Evolutionary conservation across 2,888 invertebrate genomes (phyloP), one percentile per base, ranked within the genome.

Genomic region (Nemurella pictetii): DNA sequence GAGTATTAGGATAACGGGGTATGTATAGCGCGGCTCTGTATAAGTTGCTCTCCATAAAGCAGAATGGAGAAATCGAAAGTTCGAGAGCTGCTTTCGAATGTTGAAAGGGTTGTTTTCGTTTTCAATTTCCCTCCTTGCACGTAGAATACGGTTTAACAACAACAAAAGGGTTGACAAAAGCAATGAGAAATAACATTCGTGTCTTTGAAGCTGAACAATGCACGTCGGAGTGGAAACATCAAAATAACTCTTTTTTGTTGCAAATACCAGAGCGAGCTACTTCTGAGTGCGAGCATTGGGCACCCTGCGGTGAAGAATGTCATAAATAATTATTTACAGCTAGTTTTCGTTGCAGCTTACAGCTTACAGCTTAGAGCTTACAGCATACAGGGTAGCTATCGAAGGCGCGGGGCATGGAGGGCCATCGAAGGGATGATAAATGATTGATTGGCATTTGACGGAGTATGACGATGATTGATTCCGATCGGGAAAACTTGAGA

Each of bases 141-240:
- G 27, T 29, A 55, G 55, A 12, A n/a, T 74, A 75, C 27, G 55
- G 55, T 20, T 55, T 25, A 26, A 1, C 28, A 27, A 20, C 75
- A n/a, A 78, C 26, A 78, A 29, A n/a, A 78, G 30, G 28, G 26
- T 78, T 78, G 78, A 30, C 78, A 78, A 75, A 75, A 78, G 78
- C 30, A 29, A 78, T 12, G 78, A 29, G 78, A 29, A 78, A 29
- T 30, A 30, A 78, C 29, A 78, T 12, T 3, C n/a, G 28, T 30
- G n/a, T 30, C 78, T 78, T 78, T 30, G 78, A 28, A 29, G 78
- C 30, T 28, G 12, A 27, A 75, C 75, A 55, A 55, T 55, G 55
- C 20, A 3, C 3, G 32, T 4, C 20, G 3, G 73, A 75, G 25
- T 9, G 73, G 4, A 75, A 75, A 78, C 78, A n/a, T 30, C 29